Evolutionary conservation across 2,113 vertebrate genomes (phyloP).

Genomic region (Saimiri boliviensis): DNA sequence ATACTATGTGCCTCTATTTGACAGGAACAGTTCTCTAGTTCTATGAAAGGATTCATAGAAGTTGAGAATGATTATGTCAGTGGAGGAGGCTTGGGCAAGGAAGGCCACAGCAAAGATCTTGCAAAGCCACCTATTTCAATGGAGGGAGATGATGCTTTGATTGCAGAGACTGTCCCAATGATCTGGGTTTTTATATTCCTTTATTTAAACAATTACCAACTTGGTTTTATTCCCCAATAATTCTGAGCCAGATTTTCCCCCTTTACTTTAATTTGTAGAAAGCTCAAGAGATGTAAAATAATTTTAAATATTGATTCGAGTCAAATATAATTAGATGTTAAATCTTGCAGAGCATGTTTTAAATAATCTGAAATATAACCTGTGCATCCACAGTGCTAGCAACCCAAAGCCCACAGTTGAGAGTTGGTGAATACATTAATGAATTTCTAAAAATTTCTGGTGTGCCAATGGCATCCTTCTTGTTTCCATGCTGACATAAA

Average conservation of each 20-base stretch:
- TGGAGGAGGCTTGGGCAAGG: neutral
- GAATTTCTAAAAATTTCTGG: neutral
- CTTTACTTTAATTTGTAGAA: slow-evolving; percentile 13
- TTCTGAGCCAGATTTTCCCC: neutral
- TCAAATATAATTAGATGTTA: slow-evolving; percentile 43
- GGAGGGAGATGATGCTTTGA: neutral
- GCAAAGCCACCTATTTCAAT: neutral
- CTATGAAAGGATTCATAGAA: neutral
- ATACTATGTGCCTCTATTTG: neutral
- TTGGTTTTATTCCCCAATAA: neutral
- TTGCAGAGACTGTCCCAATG: neutral
- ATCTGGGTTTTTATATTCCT: neutral
- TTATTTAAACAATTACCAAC: slow-evolving; percentile 10
- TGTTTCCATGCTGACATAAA: neutral
- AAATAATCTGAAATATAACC: neutral
- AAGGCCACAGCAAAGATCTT: neutral
- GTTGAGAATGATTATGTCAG: neutral
- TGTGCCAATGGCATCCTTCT: neutral
- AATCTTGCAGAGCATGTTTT: neutral
- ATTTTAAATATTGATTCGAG: slow-evolving; percentile 5
- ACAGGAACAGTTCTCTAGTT: neutral
- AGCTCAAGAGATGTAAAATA: slow-evolving; percentile 3
- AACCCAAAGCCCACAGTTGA: neutral
- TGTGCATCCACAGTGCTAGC: neutral
- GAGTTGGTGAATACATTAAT: neutral